Conservation (phyloP, 2,888 invertebrate genomes). For the Bellardia pandia region DNA sequence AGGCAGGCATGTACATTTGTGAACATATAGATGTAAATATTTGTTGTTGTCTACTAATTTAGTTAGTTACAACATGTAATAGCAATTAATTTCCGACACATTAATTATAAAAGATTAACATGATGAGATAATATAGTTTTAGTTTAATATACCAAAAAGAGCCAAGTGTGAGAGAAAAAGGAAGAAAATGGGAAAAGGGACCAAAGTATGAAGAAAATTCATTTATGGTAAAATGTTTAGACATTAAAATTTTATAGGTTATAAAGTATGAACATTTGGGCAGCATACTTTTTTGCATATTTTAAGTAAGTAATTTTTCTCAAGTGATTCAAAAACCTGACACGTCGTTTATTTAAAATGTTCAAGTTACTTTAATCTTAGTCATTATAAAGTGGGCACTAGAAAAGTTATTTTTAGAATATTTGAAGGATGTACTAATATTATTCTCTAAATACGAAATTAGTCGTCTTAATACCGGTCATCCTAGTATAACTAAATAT, state of each 20-base stretch:
- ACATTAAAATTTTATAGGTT: slow-evolving; percentile 27
- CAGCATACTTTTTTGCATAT: slow-evolving; percentile 9
- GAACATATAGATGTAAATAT: neutral
- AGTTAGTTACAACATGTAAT: slow-evolving; percentile 57
- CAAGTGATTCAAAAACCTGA: slow-evolving; percentile 4
- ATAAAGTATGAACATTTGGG: slow-evolving; percentile 28
- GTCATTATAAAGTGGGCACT: neutral
- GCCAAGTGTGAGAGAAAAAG: neutral
- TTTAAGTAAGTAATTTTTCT: neutral
- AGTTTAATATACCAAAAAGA: slow-evolving; percentile 26
- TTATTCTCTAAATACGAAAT: too few species aligned
- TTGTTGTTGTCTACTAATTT: slow-evolving; percentile 28
- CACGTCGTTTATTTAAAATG: neutral
- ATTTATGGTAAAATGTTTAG: neutral
- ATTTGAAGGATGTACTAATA: too few species aligned
- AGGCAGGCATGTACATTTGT: neutral
- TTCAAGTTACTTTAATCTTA: neutral
- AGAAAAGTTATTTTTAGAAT: too few species aligned
- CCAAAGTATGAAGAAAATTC: neutral
- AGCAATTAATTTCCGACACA: slow-evolving; percentile 71
- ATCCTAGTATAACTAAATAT: too few species aligned
- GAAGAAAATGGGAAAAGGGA: neutral
- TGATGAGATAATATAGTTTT: slow-evolving; percentile 59
- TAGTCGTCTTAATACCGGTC: too few species aligned
- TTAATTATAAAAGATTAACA: slow-evolving; percentile 69